phyloP scores from a whole-genome alignment of 1,140 invertebrate species.

The Drosophila kohkoa region DNA sequence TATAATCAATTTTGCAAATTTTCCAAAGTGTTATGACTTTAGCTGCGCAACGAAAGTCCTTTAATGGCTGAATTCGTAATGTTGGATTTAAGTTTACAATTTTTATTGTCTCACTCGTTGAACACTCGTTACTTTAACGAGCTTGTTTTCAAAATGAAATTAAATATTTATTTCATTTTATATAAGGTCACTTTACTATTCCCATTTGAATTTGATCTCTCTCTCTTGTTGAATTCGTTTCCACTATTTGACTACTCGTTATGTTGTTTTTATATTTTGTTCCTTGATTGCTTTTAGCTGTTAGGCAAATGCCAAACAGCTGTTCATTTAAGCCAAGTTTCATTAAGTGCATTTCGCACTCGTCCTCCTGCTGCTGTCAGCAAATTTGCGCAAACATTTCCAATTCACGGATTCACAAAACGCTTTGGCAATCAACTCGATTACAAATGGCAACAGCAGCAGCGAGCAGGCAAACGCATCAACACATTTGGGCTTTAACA shows the following conservation, averaged over 20 bases:
- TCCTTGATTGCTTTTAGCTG: neutral
- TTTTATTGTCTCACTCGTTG: neutral
- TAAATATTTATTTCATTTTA: too few species aligned
- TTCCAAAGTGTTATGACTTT: slow-evolving; percentile 3
- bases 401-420: neutral
- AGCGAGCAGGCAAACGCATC: slow-evolving; percentile 20
- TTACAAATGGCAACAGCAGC: slow-evolving; percentile 3
- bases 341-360: neutral
- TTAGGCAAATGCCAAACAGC: neutral
- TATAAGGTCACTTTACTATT: too few species aligned
- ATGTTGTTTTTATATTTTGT: neutral
- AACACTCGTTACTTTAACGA: neutral
- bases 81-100: too few species aligned
- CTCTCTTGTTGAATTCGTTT: too few species aligned
- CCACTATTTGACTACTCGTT: neutral
- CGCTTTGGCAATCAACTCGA: slow-evolving; percentile 20
- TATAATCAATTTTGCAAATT: slow-evolving; percentile 8
- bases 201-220: too few species aligned
- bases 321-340: neutral
- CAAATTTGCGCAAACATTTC: slow-evolving; percentile 5
- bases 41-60: slow-evolving; percentile 1
- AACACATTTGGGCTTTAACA: slow-evolving; percentile 23
- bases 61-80: neutral
- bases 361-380: neutral
- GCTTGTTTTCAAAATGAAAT: too few species aligned